Evolutionary conservation across 2,113 vertebrate genomes (phyloP), one percentile per base, ranked within the genome.

Genomic region (Vimba vimba): DNA sequence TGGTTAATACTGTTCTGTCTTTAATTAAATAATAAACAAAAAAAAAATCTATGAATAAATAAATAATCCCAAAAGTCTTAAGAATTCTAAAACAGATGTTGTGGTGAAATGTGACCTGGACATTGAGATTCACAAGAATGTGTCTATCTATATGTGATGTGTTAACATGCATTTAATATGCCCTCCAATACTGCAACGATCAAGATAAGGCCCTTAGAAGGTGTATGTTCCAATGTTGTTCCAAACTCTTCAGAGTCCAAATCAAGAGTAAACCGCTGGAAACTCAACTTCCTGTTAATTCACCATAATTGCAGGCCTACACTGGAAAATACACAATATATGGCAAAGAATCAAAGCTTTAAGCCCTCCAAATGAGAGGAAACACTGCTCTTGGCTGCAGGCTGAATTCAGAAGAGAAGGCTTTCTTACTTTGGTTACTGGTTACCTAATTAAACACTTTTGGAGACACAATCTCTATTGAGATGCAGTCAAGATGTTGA

Each of bases 361-460:
- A 81, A 68, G 66, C 85, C 52, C 50, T 69, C 79, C 47, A 86
- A 86, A 84, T 3, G 60, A 80, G 43, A 47, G 84, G 57, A 62
- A 75, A 57, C 64, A 33, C 81, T 79, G 82, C 57, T 73, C 57
- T 73, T 52, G 85, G 79, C 85, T 84, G 43, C 39, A 23, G 75
- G 79, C 69, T 87, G 83, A 83, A 74, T 86, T 73, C 68, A 84
- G 77, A 27, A 64, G 69, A 75, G 78, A 73, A 68, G 39, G 23
- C 82, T 86, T 86, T 86, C 82, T 78, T 79, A 21, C 62, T 73
- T 82, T 12, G 87, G 87, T 82, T 82, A 45, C 71, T 12, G 87
- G 85, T 82, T 82, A 45, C 71, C 78, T 85, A 84, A 89, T 89
- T 76, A 89, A 86, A 89, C 82, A 86, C 81, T 79, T 85, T 78